A percentile compares a stretch with the other conserved stretches of the same genome.
These are phyloP conservation scores for Cacatua alba DNA, from an alignment of 2,113 vertebrate species.

Conservation along the genomic window DNA sequence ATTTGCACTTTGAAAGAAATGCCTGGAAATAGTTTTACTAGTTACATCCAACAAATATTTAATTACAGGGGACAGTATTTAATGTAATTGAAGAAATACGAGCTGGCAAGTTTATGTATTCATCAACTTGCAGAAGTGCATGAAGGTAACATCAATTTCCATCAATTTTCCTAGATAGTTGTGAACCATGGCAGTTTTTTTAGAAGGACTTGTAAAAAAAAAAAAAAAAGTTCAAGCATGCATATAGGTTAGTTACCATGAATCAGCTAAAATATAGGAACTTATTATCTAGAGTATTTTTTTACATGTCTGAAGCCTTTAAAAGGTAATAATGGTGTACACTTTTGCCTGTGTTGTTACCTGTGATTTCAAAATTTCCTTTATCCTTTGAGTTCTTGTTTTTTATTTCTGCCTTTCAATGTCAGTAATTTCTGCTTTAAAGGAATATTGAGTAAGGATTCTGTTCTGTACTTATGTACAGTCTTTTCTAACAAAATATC, in stretches of 20 bases:
- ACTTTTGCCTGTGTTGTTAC: neutral
- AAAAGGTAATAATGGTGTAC: neutral
- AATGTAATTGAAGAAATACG: conserved; percentile 73
- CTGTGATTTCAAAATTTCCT: neutral
- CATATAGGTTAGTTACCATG: neutral
- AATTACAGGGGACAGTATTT: conserved; percentile 79
- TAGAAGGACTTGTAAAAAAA: neutral
- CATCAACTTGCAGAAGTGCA: conserved; percentile 76
- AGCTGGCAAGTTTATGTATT: conserved; percentile 79
- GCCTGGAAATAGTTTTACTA: neutral
- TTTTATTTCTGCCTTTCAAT: neutral
- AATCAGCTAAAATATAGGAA: neutral
- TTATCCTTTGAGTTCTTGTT: neutral
- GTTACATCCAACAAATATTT: neutral
- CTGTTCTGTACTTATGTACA: neutral
- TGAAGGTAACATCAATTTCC: conserved; percentile 63
- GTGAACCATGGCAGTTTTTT: neutral
- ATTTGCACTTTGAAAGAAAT: neutral
- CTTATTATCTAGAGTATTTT: neutral
- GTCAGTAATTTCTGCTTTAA: neutral
- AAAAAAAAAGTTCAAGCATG: neutral
- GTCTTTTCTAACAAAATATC: neutral
- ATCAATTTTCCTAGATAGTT: neutral
- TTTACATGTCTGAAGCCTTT: neutral
- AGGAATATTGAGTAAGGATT: neutral